These are phyloP conservation scores for Enteromius viviparus DNA, from an alignment of 2,797 vertebrate genomes.

Conservation along the genomic window DNA sequence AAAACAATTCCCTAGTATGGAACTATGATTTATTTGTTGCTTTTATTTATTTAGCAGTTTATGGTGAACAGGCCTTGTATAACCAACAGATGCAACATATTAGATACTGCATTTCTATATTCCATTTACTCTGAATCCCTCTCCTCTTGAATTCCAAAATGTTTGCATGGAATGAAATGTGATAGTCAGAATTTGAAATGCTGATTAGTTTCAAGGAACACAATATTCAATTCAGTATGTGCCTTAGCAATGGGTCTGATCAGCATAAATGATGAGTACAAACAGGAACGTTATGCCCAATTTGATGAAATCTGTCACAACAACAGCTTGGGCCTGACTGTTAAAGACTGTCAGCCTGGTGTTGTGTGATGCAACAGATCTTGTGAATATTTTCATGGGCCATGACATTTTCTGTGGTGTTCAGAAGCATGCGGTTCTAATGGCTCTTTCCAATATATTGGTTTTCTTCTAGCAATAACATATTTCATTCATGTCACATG, in stretches of 20 bases:
- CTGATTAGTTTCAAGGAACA: not conserved
- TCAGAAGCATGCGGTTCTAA: not conserved
- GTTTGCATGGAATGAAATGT: not conserved
- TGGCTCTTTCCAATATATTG: not conserved
- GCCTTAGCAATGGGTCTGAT: constrained; percentile 5
- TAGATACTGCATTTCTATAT: not conserved
- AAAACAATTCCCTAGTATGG: not conserved
- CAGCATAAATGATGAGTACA: constrained; percentile 25
- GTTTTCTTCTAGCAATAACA: not conserved
- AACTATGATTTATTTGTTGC: no score
- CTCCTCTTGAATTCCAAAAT: not conserved
- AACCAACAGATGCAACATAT: not conserved
- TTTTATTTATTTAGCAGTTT: not conserved
- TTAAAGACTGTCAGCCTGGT: constrained; percentile 11
- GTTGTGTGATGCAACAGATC: constrained; percentile 31
- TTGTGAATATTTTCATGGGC: constrained; percentile 21
- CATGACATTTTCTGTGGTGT: not conserved
- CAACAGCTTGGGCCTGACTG: constrained; percentile 40
- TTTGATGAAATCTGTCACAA: constrained; percentile 38
- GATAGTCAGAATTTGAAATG: constrained; percentile 11
- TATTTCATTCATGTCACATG: not conserved
- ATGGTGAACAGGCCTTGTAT: not conserved
- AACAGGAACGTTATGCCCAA: constrained; percentile 33
- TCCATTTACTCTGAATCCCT: not conserved
- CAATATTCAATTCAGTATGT: not conserved